phyloP scores from a whole-genome alignment of 2,113 vertebrate genomes.

The Diadophis punctatus region DNA sequence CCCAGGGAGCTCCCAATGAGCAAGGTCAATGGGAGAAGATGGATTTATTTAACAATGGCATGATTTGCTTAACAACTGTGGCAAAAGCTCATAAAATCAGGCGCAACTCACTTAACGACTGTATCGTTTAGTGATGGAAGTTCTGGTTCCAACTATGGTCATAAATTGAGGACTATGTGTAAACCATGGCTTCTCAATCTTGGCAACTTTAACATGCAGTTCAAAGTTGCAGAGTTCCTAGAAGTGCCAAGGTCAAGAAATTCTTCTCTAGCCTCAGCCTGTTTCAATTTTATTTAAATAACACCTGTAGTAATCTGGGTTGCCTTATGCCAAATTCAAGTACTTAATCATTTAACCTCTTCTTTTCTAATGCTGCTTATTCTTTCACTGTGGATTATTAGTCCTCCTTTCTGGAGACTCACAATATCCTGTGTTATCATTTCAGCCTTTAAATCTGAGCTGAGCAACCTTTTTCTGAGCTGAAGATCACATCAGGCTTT shows the following conservation, averaged over 20 bases:
- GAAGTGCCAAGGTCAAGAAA: neutral
- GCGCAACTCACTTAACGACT: no score
- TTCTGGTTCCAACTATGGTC: neutral
- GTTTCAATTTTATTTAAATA: neutral
- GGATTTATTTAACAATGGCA: no score
- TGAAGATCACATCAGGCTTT: neutral
- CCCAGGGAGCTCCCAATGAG: no score
- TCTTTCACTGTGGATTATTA: neutral
- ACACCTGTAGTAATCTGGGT: neutral
- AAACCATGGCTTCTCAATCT: neutral
- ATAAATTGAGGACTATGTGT: neutral
- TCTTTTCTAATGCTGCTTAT: neutral
- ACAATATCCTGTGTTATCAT: neutral
- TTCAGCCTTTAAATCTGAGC: neutral
- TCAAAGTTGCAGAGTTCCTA: neutral
- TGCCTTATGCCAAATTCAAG: neutral
- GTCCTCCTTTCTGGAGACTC: neutral
- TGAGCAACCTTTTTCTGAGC: neutral
- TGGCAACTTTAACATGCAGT: neutral
- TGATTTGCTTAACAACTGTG: no score
- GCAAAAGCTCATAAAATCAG: no score
- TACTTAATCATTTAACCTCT: neutral
- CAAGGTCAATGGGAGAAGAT: no score
- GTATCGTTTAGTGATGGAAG: neutral
- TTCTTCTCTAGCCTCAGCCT: neutral